Conservation (phyloP, 2,888 invertebrate species). For the Thereva nobilitata region DNA sequence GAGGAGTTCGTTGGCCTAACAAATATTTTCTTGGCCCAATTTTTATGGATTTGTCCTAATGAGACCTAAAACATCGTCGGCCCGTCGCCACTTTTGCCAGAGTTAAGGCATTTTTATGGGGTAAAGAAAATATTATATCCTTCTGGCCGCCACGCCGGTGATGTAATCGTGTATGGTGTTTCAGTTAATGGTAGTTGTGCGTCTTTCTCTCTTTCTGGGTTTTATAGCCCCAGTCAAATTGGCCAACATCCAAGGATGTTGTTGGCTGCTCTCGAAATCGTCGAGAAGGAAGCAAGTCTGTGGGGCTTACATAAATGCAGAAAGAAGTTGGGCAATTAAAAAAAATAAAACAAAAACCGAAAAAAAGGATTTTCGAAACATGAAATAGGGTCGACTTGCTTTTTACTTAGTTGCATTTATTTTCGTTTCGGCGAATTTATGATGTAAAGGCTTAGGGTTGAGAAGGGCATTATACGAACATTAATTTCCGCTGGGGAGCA, state of each 20-base stretch:
- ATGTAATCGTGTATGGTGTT: neutral
- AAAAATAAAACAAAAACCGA: too few species aligned
- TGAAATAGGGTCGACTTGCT: too few species aligned
- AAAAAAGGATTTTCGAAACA: too few species aligned
- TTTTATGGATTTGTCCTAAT: conserved; percentile 23
- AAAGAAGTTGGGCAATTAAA: too few species aligned
- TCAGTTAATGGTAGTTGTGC: conserved; percentile 17
- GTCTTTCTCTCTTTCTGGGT: conserved; percentile 11
- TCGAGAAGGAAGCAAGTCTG: conserved; percentile 15
- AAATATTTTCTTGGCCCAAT: conserved; percentile 31
- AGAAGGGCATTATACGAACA: too few species aligned
- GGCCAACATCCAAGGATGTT: conserved; percentile 22
- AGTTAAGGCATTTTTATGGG: conserved; percentile 14
- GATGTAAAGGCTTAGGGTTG: too few species aligned
- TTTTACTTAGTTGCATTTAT: too few species aligned
- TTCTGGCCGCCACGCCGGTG: conserved; percentile 8
- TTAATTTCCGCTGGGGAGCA: too few species aligned
- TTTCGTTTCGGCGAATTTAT: too few species aligned
- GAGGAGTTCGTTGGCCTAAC: neutral
- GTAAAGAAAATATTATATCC: neutral
- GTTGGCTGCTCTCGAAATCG: conserved; percentile 23
- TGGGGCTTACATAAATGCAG: neutral
- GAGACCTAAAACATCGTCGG: conserved; percentile 33
- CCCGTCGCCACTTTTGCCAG: conserved; percentile 16
- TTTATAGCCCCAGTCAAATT: conserved; percentile 28